A percentile compares a stretch with the other conserved stretches of the same genome.
Evolutionary conservation across 2,888 invertebrate species (phyloP).

Genomic region (Linnaemya tessellans): DNA sequence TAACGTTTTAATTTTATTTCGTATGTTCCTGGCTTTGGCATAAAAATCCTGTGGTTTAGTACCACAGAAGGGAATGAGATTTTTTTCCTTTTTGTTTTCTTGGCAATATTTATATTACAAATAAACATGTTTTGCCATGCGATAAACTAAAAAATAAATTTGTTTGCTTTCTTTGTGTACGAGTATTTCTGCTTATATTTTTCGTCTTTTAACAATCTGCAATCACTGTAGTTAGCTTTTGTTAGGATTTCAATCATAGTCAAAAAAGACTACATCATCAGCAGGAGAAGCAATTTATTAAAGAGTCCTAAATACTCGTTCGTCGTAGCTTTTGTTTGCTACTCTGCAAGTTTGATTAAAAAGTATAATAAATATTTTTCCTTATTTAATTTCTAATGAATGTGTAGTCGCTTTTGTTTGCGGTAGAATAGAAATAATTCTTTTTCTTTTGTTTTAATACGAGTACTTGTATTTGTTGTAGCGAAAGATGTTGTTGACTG

Average conservation of each 20-base stretch:
- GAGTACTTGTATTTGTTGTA: not conserved
- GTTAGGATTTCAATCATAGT: not conserved
- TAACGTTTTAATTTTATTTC: not conserved
- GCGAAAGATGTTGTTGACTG: slow-evolving; percentile 3
- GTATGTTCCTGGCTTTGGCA: not conserved
- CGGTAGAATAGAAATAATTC: not conserved
- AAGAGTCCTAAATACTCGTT: not conserved
- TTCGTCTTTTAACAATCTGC: not conserved
- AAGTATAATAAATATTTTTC: slow-evolving; percentile 19
- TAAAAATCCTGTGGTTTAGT: slow-evolving; percentile 9
- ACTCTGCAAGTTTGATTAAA: slow-evolving; percentile 10
- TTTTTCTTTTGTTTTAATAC: slow-evolving; percentile 12
- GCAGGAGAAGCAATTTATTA: not conserved
- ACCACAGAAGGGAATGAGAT: not conserved
- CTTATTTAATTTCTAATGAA: not conserved
- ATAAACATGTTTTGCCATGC: slow-evolving; percentile 38
- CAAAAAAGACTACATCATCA: not conserved
- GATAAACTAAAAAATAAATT: slow-evolving; percentile 53
- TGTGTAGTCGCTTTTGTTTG: not conserved
- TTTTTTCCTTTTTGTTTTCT: not conserved
- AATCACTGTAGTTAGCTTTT: not conserved
- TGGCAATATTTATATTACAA: slow-evolving; percentile 21
- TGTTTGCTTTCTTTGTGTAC: not conserved
- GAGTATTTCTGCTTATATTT: not conserved
- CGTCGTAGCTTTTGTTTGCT: not conserved